These are phyloP conservation scores for Incurvaria masculella DNA, from an alignment of 2,888 invertebrate genomes.

Conservation along the genomic window DNA sequence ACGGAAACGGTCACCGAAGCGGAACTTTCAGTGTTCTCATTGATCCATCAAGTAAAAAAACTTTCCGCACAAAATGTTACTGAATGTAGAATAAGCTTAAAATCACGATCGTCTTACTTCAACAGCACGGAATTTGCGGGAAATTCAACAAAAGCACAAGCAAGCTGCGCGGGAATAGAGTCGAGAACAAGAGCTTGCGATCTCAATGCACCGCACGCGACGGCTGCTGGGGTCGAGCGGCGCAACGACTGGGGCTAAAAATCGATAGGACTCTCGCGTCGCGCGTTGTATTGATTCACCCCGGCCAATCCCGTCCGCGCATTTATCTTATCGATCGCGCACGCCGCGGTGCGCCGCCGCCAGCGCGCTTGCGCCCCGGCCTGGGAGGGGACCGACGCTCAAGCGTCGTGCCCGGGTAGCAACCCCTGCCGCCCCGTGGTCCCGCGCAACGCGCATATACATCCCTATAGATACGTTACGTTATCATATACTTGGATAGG, in stretches of 20 bases:
- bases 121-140: too few species aligned
- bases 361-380: not conserved
- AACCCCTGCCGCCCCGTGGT: not conserved
- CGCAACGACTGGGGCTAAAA: constrained; percentile 62
- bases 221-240: constrained; percentile 36
- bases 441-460: not conserved
- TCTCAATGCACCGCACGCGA: constrained; percentile 42
- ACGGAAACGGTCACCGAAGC: too few species aligned
- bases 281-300: constrained; percentile 66
- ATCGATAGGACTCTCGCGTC: constrained; percentile 63
- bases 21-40: too few species aligned
- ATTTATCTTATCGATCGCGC: constrained; percentile 71
- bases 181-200: not conserved
- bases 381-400: not conserved
- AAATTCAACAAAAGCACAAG: not conserved
- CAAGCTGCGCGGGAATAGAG: not conserved
- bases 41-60: too few species aligned
- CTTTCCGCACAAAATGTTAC: too few species aligned
- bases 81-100: too few species aligned
- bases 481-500: too few species aligned
- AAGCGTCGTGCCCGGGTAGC: not conserved
- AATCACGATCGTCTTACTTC: too few species aligned
- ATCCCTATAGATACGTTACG: too few species aligned
- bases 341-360: not conserved
- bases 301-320: constrained; percentile 69